These are phyloP conservation scores for Netta rufina DNA, from an alignment of 2,797 vertebrate genomes.

Conservation along the genomic window DNA sequence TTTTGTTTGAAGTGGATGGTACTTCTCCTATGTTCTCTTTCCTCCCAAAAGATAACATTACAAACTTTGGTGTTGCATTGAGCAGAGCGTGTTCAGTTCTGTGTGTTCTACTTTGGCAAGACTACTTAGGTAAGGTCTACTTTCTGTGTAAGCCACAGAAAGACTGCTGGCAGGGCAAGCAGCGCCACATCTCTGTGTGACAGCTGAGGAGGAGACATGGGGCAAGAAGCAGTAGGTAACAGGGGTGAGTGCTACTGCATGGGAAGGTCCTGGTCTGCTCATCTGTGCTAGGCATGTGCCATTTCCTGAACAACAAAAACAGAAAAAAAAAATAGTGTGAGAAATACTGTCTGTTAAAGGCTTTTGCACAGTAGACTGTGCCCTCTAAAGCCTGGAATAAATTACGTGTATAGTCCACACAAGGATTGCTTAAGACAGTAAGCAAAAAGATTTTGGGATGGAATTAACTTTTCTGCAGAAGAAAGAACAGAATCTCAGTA, in stretches of 20 bases:
- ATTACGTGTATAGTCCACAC: background rate
- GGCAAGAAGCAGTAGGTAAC: background rate
- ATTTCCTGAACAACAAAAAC: background rate
- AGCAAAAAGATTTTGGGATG: background rate
- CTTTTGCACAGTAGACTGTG: background rate
- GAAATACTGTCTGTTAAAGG: background rate
- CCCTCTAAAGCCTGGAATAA: background rate
- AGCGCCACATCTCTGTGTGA: background rate
- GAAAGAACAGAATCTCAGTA: background rate
- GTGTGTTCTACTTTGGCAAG: background rate
- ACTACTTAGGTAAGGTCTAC: no score
- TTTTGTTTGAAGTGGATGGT: background rate
- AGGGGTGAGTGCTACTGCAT: background rate
- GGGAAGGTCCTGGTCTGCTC: background rate
- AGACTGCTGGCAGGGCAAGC: background rate
- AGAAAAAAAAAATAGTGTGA: background rate
- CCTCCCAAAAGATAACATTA: background rate
- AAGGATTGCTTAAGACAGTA: background rate
- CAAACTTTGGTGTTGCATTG: background rate
- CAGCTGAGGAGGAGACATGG: background rate
- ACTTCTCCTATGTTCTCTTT: background rate
- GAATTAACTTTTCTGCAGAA: background rate
- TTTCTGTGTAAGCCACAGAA: background rate
- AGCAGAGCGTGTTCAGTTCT: background rate
- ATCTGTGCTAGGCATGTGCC: background rate